phyloP scores from a whole-genome alignment of 2,888 invertebrate species.

The Eupithecia dodoneata region DNA sequence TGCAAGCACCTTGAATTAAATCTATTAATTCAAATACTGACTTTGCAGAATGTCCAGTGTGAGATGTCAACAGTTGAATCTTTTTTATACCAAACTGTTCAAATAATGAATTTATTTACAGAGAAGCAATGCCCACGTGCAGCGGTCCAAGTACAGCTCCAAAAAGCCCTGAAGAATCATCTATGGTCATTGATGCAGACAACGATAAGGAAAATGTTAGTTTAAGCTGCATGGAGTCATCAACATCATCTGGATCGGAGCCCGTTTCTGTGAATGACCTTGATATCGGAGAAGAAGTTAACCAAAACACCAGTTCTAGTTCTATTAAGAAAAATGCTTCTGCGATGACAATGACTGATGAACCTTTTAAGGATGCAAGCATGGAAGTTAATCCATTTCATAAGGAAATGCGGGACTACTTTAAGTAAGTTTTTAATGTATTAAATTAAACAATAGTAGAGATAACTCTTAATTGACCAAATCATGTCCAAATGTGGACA shows the following conservation, averaged over 20 bases:
- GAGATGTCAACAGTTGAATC: not conserved
- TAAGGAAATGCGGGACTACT: conserved; percentile 65
- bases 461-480: too few relatives aligned
- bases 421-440: conserved; percentile 53
- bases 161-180: conserved; percentile 34
- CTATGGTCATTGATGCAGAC: conserved; percentile 47
- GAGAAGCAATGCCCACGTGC: conserved; percentile 57
- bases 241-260: conserved; percentile 59
- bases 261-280: conserved; percentile 57
- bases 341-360: conserved; percentile 37
- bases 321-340: conserved; percentile 49
- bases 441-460: not conserved
- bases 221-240: conserved; percentile 51
- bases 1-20: not conserved
- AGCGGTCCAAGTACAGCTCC: conserved; percentile 42
- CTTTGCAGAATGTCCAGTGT: not conserved
- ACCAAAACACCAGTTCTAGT: conserved; percentile 32
- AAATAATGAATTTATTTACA: conserved; percentile 39
- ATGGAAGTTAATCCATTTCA: conserved; percentile 55
- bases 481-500: too few relatives aligned
- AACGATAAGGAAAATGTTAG: conserved; percentile 40
- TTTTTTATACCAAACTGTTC: not conserved
- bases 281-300: conserved; percentile 51
- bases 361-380: conserved; percentile 25
- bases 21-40: not conserved